A percentile compares a stretch with the other conserved stretches of the same genome.
phyloP scores from a whole-genome alignment of 2,797 vertebrate species.

The Echiichthys vipera region DNA sequence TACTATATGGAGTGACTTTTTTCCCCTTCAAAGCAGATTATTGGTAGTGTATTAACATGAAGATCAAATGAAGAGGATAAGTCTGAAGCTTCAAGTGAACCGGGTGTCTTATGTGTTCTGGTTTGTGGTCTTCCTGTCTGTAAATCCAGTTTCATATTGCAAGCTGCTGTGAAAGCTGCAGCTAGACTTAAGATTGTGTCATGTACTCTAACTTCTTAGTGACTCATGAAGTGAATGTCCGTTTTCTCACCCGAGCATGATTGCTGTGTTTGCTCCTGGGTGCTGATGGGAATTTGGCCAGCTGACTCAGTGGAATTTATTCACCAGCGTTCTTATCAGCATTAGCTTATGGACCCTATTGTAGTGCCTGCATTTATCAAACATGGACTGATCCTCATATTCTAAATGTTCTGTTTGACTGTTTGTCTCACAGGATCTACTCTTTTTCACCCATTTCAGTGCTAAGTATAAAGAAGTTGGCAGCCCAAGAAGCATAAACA shows the following conservation, averaged over 20 bases:
- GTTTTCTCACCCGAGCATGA: neutral
- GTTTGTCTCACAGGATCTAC: neutral
- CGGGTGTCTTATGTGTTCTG: neutral
- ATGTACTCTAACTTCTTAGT: neutral
- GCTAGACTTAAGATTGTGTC: neutral
- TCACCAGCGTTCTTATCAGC: constrained; percentile 42
- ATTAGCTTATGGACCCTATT: constrained; percentile 5
- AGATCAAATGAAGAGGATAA: constrained; percentile 17
- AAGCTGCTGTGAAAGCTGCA: constrained; percentile 3
- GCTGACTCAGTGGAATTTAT: constrained; percentile 41
- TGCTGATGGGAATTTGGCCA: constrained; percentile 52
- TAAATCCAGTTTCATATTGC: neutral
- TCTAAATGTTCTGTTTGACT: neutral
- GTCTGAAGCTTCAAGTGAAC: too few relatives aligned
- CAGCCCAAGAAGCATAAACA: neutral
- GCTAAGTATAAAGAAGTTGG: neutral
- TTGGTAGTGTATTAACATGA: constrained; percentile 2
- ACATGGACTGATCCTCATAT: neutral
- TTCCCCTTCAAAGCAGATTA: neutral
- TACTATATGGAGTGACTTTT: neutral
- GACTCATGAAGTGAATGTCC: constrained; percentile 39
- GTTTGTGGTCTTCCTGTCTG: neutral
- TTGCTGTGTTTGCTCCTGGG: constrained; percentile 28
- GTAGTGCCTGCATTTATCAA: constrained; percentile 1
- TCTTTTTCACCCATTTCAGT: neutral